Evolutionary conservation across 2,888 invertebrate genomes (phyloP).

Genomic region (Microplitis deprimator): DNA sequence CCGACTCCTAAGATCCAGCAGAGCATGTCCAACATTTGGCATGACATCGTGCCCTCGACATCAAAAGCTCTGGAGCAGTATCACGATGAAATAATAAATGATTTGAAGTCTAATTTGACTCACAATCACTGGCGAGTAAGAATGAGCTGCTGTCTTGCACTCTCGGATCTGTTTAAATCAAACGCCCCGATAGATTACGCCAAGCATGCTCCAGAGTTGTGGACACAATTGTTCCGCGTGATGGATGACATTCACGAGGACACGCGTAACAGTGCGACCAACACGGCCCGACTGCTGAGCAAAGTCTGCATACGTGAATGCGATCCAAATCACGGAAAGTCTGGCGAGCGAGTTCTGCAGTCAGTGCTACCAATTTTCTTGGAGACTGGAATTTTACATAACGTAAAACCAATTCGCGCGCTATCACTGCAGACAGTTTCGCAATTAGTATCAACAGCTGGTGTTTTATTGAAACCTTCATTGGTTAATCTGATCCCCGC

Average conservation of each 20-base stretch:
- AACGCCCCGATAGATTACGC: constrained; percentile 70
- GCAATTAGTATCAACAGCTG: constrained; percentile 87
- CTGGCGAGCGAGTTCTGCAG: constrained; percentile 80
- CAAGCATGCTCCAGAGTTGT: constrained; percentile 74
- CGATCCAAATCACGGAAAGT: constrained; percentile 81
- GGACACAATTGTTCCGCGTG: constrained; percentile 89
- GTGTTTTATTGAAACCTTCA: constrained; percentile 85
- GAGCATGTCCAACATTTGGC: constrained; percentile 96
- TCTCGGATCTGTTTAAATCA: constrained; percentile 82
- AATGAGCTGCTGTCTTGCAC: constrained; percentile 91
- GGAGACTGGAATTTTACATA: constrained; percentile 84
- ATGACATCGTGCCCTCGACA: constrained; percentile 87
- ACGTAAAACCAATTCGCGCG: constrained; percentile 84
- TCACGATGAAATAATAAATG: constrained; percentile 85
- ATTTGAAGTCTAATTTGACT: constrained; percentile 86
- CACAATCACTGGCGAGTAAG: constrained; percentile 90
- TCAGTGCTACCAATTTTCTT: constrained; percentile 86
- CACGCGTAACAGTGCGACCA: constrained; percentile 82
- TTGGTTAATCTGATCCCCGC: constrained; percentile 86
- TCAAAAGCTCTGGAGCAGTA: constrained; percentile 87
- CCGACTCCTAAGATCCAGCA: constrained; percentile 93
- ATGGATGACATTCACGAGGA: constrained; percentile 96
- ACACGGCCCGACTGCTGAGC: constrained; percentile 80
- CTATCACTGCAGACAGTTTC: constrained; percentile 89
- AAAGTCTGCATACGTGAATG: constrained; percentile 83